Evolutionary conservation across 2,797 vertebrate genomes (phyloP).

Genomic region (Microctenopoma lineatum): DNA sequence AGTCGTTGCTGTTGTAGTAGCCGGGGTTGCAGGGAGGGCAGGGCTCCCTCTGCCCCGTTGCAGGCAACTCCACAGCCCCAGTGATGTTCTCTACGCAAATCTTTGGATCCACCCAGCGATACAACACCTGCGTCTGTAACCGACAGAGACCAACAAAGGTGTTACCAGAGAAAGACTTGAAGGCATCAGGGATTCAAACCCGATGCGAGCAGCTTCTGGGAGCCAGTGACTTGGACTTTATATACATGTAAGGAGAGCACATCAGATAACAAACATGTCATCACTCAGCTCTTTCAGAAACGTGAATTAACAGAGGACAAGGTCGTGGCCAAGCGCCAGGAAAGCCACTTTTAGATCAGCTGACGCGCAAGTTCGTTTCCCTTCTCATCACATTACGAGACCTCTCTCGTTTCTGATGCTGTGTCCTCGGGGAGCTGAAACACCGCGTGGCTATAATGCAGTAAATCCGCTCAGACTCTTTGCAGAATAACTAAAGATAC

Average conservation of each 20-base stretch:
- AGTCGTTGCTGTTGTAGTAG: conserved; percentile 94
- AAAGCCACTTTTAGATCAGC: conserved; percentile 25
- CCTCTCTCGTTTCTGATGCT: conserved; percentile 12
- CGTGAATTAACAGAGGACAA: conserved; percentile 4
- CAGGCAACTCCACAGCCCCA: conserved; percentile 85
- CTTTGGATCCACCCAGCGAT: conserved; percentile 96
- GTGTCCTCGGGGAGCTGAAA: too few relatives aligned
- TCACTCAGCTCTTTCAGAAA: conserved; percentile 10
- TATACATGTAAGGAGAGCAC: too few relatives aligned
- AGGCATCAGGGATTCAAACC: too few relatives aligned
- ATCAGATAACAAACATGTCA: too few relatives aligned
- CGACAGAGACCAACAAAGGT: background rate
- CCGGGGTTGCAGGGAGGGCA: conserved; percentile 98
- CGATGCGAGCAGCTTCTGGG: too few relatives aligned
- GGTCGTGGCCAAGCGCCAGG: background rate
- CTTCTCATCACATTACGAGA: conserved; percentile 14
- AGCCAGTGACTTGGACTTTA: too few relatives aligned
- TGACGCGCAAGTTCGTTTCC: conserved; percentile 28
- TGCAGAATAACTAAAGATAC: too few relatives aligned
- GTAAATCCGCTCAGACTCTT: too few relatives aligned
- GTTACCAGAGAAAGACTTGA: background rate
- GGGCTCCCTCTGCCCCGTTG: conserved; percentile 89
- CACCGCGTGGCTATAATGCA: too few relatives aligned
- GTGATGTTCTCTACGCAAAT: conserved; percentile 91
- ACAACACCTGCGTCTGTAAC: conserved; percentile 90